Evolutionary conservation across 2,888 invertebrate genomes (phyloP).

Genomic region (Zootermopsis nevadensis): DNA sequence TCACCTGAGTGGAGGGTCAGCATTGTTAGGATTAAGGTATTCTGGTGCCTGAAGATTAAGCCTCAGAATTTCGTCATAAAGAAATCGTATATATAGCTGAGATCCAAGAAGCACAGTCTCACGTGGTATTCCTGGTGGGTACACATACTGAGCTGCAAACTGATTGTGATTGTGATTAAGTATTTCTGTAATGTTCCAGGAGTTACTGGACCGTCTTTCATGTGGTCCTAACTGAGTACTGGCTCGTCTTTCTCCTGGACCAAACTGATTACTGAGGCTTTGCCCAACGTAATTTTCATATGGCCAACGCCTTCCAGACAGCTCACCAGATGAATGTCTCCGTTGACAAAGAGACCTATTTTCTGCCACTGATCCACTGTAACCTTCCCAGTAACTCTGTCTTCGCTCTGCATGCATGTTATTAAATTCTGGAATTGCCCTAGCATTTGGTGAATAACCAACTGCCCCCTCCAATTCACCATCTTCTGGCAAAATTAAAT

Average conservation of each 20-base stretch:
- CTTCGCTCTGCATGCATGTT: not conserved
- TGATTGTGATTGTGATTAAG: not conserved
- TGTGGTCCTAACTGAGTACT: too few relatives aligned
- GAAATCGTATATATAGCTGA: not conserved
- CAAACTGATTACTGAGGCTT: too few relatives aligned
- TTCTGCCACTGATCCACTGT: not conserved
- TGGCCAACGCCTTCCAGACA: not conserved
- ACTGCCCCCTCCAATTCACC: not conserved
- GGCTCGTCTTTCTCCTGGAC: too few relatives aligned
- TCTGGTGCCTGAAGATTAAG: conserved; percentile 9
- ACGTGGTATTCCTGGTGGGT: not conserved
- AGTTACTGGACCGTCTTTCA: too few relatives aligned
- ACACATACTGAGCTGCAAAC: not conserved
- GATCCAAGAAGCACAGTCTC: not conserved
- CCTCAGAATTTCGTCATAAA: not conserved
- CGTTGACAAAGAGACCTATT: not conserved
- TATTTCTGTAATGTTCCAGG: too few relatives aligned
- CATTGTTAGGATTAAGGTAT: not conserved
- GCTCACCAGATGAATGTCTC: not conserved
- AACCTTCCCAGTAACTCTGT: not conserved
- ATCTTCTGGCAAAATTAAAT: too few relatives aligned
- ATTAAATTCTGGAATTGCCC: not conserved
- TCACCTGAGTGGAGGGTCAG: not conserved
- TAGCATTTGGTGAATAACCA: not conserved
- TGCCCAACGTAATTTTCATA: not conserved